These are phyloP conservation scores for Adoxophyes honmai DNA, from an alignment of 1,140 invertebrate genomes.

Conservation along the genomic window DNA sequence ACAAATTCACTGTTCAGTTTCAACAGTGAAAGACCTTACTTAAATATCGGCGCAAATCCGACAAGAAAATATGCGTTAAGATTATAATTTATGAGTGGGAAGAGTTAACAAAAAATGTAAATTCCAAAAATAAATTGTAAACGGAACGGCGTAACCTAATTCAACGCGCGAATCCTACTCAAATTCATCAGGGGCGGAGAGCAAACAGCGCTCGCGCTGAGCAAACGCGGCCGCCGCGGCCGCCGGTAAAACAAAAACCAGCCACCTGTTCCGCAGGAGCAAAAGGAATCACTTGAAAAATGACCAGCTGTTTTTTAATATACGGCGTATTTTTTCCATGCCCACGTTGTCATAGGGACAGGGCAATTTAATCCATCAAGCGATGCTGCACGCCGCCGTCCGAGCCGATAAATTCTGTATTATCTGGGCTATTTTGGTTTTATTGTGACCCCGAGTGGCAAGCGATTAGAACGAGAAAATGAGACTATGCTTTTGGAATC, in stretches of 20 bases:
- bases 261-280: conserved; percentile 63
- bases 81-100: not conserved
- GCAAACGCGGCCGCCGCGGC: conserved; percentile 47
- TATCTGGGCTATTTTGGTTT: conserved; percentile 68
- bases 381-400: conserved; percentile 53
- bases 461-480: conserved; percentile 49
- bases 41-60: too few relatives aligned
- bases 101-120: conserved; percentile 13
- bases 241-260: conserved; percentile 36
- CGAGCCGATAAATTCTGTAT: conserved; percentile 71
- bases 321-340: conserved; percentile 73
- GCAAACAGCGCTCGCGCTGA: conserved; percentile 48
- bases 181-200: conserved; percentile 54
- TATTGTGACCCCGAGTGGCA: conserved; percentile 55
- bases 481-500: not conserved
- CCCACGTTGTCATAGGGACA: conserved; percentile 76
- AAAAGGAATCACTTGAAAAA: conserved; percentile 77
- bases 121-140: conserved; percentile 35
- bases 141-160: conserved; percentile 46
- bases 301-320: conserved; percentile 77
- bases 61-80: not conserved
- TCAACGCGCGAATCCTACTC: conserved; percentile 48
- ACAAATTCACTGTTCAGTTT: too few relatives aligned
- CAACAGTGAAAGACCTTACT: too few relatives aligned
- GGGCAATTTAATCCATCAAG: conserved; percentile 79